phyloP scores from a whole-genome alignment of 2,113 vertebrate genomes.

The Picathartes gymnocephalus region DNA sequence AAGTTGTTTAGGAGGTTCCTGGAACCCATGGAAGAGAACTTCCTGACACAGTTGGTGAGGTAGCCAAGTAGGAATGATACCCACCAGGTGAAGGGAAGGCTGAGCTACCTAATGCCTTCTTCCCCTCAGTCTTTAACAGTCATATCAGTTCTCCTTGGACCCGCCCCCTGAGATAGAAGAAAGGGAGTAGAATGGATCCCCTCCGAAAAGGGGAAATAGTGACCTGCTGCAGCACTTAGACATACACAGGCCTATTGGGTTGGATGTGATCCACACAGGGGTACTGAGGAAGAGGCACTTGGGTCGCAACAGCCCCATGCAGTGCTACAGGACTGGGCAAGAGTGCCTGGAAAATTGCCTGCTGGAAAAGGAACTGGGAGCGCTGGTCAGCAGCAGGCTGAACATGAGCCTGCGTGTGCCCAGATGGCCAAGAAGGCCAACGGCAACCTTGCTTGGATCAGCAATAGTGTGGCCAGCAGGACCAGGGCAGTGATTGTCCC shows the following conservation, averaged over 20 bases:
- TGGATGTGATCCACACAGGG: neutral
- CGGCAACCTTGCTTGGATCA: neutral
- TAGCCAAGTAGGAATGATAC: neutral
- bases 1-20: neutral
- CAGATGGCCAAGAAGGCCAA: neutral
- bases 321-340: neutral
- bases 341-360: neutral
- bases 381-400: rapidly evolving
- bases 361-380: neutral
- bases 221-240: neutral
- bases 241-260: neutral
- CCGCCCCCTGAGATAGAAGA: neutral
- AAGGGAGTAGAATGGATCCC: neutral
- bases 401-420: rapidly evolving
- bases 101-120: neutral
- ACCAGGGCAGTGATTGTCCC: neutral
- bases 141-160: neutral
- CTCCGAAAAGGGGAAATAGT: neutral
- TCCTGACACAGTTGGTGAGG: neutral
- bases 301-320: neutral
- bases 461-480: neutral
- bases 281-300: neutral
- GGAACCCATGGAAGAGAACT: neutral
- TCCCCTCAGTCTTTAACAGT: neutral
- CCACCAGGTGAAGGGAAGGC: neutral